phyloP scores from a whole-genome alignment of 1,140 invertebrate genomes.

The Helicoverpa armigera region DNA sequence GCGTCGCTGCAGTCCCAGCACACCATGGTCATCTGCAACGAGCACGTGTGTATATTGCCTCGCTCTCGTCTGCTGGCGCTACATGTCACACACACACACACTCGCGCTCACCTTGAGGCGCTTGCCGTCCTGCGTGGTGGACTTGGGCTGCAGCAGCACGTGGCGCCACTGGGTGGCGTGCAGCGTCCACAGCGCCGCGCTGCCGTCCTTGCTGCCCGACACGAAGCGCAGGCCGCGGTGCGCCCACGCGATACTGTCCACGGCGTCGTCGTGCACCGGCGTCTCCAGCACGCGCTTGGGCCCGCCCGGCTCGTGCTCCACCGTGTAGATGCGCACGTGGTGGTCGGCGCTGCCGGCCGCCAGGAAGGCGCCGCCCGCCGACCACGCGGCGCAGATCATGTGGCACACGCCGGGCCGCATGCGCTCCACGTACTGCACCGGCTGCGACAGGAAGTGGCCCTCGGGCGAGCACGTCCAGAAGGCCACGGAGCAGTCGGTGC shows the following conservation, averaged over 20 bases:
- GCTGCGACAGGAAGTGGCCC: slow-evolving; percentile 89
- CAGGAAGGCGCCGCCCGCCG: slow-evolving; percentile 94
- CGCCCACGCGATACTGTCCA: slow-evolving; percentile 98
- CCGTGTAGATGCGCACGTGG: slow-evolving; percentile 90
- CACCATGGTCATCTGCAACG: slow-evolving; percentile 97
- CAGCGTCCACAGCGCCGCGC: slow-evolving; percentile 97
- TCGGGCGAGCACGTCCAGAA: slow-evolving; percentile 95
- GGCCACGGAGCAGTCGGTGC: slow-evolving; percentile 98
- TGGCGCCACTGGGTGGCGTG: slow-evolving; percentile 96
- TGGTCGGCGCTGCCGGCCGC: slow-evolving; percentile 98
- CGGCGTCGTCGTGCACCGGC: slow-evolving; percentile 96
- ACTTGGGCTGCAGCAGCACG: slow-evolving; percentile 87
- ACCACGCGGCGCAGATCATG: slow-evolving; percentile 98
- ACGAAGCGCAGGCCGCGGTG: slow-evolving; percentile 95
- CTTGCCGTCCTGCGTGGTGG: slow-evolving; percentile 88
- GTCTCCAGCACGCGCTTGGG: slow-evolving; percentile 90
- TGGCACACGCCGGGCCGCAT: slow-evolving; percentile 97
- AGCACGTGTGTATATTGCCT: neutral
- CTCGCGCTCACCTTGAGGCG: slow-evolving; percentile 85
- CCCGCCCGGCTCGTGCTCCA: slow-evolving; percentile 56
- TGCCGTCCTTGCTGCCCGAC: slow-evolving; percentile 98
- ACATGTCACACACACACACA: no score
- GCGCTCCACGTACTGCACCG: slow-evolving; percentile 97
- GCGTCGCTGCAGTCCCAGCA: slow-evolving; percentile 96
- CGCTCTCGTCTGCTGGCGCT: neutral